Percentiles rank a stretch among this genome's conserved stretches.
These are phyloP conservation scores for Drosophila baimaii DNA, from an alignment of 1,140 invertebrate genomes.

Conservation along the genomic window DNA sequence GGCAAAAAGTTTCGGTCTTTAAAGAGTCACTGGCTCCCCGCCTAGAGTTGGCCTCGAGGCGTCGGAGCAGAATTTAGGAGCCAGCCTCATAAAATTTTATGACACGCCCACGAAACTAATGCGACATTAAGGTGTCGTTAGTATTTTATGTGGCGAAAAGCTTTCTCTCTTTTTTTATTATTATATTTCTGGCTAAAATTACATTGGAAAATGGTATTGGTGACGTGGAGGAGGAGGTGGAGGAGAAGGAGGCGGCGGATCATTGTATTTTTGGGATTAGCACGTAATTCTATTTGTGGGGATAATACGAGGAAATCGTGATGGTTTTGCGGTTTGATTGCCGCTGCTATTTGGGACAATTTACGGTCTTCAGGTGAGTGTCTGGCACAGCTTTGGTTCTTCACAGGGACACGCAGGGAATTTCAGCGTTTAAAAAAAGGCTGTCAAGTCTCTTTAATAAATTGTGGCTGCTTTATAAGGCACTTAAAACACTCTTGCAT, in stretches of 20 bases:
- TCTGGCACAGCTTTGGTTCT: not conserved
- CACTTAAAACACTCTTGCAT: too few species aligned
- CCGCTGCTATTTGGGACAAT: slow-evolving; percentile 19
- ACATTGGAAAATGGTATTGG: slow-evolving; percentile 21
- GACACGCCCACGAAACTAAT: slow-evolving; percentile 66
- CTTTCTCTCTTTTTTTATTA: slow-evolving; percentile 54
- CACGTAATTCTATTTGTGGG: slow-evolving; percentile 59
- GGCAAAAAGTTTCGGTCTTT: slow-evolving; percentile 18
- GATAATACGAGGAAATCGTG: slow-evolving; percentile 34
- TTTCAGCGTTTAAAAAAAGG: not conserved
- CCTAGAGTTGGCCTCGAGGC: slow-evolving; percentile 16
- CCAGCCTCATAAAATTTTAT: slow-evolving; percentile 57
- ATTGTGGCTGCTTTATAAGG: too few species aligned
- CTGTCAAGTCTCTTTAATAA: not conserved
- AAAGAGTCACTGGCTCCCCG: slow-evolving; percentile 11
- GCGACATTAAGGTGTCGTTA: slow-evolving; percentile 71
- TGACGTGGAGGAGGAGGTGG: not conserved
- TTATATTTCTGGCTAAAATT: slow-evolving; percentile 47
- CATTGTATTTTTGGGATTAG: slow-evolving; percentile 63
- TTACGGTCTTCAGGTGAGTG: slow-evolving; percentile 9
- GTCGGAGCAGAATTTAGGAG: slow-evolving; percentile 15
- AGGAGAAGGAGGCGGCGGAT: slow-evolving; percentile 21
- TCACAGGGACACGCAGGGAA: not conserved
- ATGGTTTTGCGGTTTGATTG: slow-evolving; percentile 43
- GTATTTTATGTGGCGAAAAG: slow-evolving; percentile 56